Conservation (phyloP, 1,140 invertebrate genomes). For the Hyles euphorbiae region DNA sequence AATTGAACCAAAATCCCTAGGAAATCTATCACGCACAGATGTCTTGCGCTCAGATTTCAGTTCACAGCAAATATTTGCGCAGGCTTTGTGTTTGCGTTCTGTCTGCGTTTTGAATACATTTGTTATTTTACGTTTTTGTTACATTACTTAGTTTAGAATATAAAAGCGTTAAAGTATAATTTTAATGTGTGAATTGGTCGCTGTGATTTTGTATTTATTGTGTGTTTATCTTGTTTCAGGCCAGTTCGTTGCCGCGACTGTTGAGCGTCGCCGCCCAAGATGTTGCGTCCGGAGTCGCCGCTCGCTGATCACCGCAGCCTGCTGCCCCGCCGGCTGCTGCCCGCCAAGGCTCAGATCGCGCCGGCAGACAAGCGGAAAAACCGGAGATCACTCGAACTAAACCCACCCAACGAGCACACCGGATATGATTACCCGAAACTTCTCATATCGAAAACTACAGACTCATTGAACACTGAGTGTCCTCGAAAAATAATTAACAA, state of each 20-base stretch:
- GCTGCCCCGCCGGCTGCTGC: constrained; percentile 59
- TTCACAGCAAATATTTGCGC: no score
- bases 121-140: no score
- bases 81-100: no score
- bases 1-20: no score
- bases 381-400: constrained; percentile 61
- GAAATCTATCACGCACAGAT: no score
- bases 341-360: constrained; percentile 63
- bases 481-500: constrained; percentile 59
- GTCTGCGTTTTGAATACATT: no score
- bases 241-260: constrained; percentile 45
- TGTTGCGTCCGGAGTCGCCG: constrained; percentile 68
- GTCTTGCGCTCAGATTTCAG: no score
- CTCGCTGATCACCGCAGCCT: constrained; percentile 70
- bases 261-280: constrained; percentile 45
- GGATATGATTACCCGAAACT: constrained; percentile 67
- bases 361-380: constrained; percentile 65
- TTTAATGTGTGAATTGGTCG: no score
- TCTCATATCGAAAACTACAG: constrained; percentile 67
- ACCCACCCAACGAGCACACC: constrained; percentile 55
- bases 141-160: no score
- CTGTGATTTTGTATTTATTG: no score
- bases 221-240: constrained; percentile 52
- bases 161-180: no score
- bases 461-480: constrained; percentile 64